A percentile compares a stretch with the other conserved stretches of the same genome.
Evolutionary conservation across 2,113 vertebrate species (phyloP).

Genomic region (Dipodomys stephensi): DNA sequence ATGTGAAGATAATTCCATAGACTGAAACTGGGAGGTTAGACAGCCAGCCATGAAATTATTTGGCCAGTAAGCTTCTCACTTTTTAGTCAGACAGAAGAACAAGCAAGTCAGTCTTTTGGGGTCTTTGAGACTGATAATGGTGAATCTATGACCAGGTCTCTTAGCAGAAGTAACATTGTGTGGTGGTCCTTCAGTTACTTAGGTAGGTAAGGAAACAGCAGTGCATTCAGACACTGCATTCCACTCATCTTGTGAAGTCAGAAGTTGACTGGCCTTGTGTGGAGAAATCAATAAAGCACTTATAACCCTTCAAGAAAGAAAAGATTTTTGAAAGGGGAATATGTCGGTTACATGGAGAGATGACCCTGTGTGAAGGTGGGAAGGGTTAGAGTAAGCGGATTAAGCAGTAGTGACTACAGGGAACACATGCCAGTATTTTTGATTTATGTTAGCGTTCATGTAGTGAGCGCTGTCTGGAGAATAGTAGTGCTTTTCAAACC

Average conservation of each 20-base stretch:
- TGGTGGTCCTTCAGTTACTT: slow-evolving; percentile 41
- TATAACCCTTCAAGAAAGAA: slow-evolving; percentile 79
- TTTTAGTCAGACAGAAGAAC: background rate
- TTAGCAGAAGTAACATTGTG: slow-evolving; percentile 39
- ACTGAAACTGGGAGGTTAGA: background rate
- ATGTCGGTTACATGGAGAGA: slow-evolving; percentile 75
- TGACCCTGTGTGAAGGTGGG: slow-evolving; percentile 76
- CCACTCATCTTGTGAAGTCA: slow-evolving; percentile 72
- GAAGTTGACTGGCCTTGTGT: slow-evolving; percentile 78
- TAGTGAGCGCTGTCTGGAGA: slow-evolving; percentile 74
- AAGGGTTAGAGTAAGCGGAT: slow-evolving; percentile 79
- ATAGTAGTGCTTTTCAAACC: slow-evolving; percentile 63
- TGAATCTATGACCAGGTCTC: slow-evolving; percentile 5
- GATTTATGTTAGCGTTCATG: slow-evolving; percentile 74
- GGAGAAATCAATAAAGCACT: slow-evolving; percentile 81
- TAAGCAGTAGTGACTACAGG: slow-evolving; percentile 75
- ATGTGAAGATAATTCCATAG: background rate
- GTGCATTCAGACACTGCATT: slow-evolving; percentile 57
- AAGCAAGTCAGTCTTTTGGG: background rate
- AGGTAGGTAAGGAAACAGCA: slow-evolving; percentile 53
- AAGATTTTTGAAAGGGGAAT: slow-evolving; percentile 77
- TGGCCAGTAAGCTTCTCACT: background rate
- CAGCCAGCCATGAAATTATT: background rate
- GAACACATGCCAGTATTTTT: slow-evolving; percentile 72
- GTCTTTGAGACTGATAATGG: background rate